These are phyloP conservation scores for Pteronura brasiliensis DNA, from an alignment of 2,113 vertebrate genomes.

Conservation along the genomic window DNA sequence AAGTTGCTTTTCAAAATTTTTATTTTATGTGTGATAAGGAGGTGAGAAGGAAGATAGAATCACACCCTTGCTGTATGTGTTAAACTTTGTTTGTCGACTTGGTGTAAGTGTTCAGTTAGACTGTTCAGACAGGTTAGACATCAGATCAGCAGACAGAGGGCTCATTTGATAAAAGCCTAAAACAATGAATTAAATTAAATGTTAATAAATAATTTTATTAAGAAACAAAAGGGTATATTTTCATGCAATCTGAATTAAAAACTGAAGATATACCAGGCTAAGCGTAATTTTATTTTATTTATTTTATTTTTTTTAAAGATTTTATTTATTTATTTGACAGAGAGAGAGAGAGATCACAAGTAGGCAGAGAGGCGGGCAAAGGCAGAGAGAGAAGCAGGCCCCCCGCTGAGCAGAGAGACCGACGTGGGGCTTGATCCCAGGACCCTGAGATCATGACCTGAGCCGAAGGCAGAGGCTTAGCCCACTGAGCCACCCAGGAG, in stretches of 20 bases:
- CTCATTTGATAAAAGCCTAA: not conserved
- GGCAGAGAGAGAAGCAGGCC: no score
- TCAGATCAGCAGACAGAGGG: not conserved
- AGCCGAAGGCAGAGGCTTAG: no score
- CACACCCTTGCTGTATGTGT: not conserved
- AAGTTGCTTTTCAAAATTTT: not conserved
- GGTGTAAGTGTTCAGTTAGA: not conserved
- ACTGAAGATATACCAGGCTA: not conserved
- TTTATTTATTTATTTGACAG: no score
- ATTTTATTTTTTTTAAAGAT: no score
- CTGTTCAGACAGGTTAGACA: not conserved
- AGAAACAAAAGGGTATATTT: not conserved
- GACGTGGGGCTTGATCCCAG: no score
- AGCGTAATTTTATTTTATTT: not conserved
- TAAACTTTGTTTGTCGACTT: not conserved
- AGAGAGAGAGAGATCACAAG: no score
- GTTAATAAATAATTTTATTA: not conserved
- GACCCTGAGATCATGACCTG: no score
- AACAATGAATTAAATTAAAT: not conserved
- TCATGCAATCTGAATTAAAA: constrained; percentile 9
- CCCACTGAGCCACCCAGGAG: no score
- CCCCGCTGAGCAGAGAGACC: no score
- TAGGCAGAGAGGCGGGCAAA: no score
- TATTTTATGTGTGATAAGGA: not conserved
- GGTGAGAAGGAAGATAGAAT: not conserved